Evolutionary conservation across 2,888 invertebrate genomes (phyloP), one percentile per base, ranked within the genome.

Genomic region (Panorpa germanica): DNA sequence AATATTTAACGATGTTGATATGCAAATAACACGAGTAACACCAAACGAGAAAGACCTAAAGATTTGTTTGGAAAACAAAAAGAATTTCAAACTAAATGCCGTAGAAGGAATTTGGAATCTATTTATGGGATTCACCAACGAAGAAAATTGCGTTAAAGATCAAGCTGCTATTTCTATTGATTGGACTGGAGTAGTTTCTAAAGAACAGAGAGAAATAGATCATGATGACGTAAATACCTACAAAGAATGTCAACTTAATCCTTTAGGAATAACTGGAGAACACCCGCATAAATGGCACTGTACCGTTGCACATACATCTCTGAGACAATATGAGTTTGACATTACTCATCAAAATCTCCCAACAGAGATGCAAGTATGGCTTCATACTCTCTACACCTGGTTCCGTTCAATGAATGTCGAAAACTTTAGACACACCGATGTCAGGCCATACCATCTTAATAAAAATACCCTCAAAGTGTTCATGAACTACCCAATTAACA

Each of bases 11-110:
- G 43, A 34, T 22, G 7, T 47, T 4, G 46, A 49, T 35, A 22
- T 48, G 18, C 40, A 43, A 10, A 19, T 56, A 5, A 49, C 43
- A 3, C 43, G 48, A 25, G 38, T 35, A 4, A 41, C 44, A 11
- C 48, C 50, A 2, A 49, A 44, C 16, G 42, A 51, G 34, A 42
- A 45, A 25, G 46, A 51, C 28, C 41, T 45, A 12, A 48, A 49
- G 43, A 41, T 56, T 11, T 54, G 54, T 37, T 17, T 54, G n/a
- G 49, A 52, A n/a, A 48, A 40, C 4, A 41, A 40, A 12, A 46
- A 48, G 33, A 45, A 38, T 16, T 54, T 36, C 16, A 40, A 39
- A 2, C 38, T 42, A 5, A 44, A 48, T 12, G 45, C 44, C n/a
- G 43, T 48, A 2, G 41, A 41, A 24, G 41, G 43, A 10, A 44